phyloP scores from a whole-genome alignment of 2,888 invertebrate species.

The Pimpla rufipes region DNA sequence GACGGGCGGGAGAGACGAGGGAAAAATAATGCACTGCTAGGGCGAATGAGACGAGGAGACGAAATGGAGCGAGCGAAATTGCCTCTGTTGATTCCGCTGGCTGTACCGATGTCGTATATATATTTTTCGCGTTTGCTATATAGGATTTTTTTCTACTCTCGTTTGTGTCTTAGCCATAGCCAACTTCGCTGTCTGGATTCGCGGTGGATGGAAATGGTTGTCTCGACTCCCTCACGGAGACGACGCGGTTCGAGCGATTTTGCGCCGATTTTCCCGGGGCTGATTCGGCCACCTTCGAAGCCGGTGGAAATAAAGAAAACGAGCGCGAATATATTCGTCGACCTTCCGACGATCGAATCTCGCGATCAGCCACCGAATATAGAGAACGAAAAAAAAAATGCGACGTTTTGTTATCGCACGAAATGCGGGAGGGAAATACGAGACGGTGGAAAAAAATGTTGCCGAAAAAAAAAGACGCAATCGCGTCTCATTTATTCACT shows the following conservation, averaged over 20 bases:
- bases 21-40: slow-evolving; percentile 27
- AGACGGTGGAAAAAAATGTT: background rate
- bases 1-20: slow-evolving; percentile 14
- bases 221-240: slow-evolving; percentile 19
- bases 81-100: slow-evolving; percentile 36
- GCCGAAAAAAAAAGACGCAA: background rate
- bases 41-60: slow-evolving; percentile 50
- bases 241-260: slow-evolving; percentile 58
- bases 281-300: slow-evolving; percentile 22
- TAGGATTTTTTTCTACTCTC: slow-evolving; percentile 50
- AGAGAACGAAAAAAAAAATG: background rate
- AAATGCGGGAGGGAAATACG: no score
- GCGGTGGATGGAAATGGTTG: background rate
- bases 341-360: background rate
- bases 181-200: slow-evolving; percentile 21
- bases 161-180: slow-evolving; percentile 30
- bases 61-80: slow-evolving; percentile 54
- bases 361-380: slow-evolving; percentile 1
- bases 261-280: slow-evolving; percentile 38
- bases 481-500: background rate
- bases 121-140: no score
- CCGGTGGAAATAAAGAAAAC: slow-evolving; percentile 11
- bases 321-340: slow-evolving; percentile 29
- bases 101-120: slow-evolving; percentile 51
- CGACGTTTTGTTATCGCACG: background rate